Evolutionary conservation across 2,113 vertebrate species (phyloP).

Genomic region (Telmatochromis bifrenatus): DNA sequence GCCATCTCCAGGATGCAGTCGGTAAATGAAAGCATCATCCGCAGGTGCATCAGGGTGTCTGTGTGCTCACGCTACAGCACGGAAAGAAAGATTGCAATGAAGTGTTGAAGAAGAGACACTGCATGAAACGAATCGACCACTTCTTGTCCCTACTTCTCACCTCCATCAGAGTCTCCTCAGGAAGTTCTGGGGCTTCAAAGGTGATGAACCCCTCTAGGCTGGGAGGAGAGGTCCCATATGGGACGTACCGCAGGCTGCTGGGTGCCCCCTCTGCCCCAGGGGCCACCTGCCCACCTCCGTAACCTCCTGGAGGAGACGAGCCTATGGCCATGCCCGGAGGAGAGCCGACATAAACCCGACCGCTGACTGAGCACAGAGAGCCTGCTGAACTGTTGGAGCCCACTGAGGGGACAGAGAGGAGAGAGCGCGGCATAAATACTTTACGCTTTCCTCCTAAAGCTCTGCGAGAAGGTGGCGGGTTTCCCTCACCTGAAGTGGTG

Average conservation of each 20-base stretch:
- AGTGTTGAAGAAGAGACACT: background rate
- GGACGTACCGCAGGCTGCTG: conserved; percentile 83
- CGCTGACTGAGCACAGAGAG: conserved; percentile 87
- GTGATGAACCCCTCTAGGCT: conserved; percentile 94
- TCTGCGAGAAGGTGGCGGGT: accelerated
- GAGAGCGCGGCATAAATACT: background rate
- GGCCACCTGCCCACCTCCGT: background rate
- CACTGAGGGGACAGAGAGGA: conserved; percentile 64
- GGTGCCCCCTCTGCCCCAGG: conserved; percentile 79
- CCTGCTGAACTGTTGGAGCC: conserved; percentile 91
- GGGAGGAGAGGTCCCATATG: conserved; percentile 90
- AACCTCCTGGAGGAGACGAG: conserved; percentile 52
- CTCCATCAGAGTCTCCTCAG: conserved; percentile 98
- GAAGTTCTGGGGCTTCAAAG: conserved; percentile 93
- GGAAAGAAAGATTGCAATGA: background rate
- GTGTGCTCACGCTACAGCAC: conserved; percentile 86
- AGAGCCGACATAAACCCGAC: conserved; percentile 84
- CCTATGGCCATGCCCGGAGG: conserved; percentile 80
- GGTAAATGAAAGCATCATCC: conserved; percentile 89
- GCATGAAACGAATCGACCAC: accelerated
- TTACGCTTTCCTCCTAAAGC: background rate
- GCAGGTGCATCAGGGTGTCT: conserved; percentile 88
- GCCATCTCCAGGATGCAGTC: conserved; percentile 95
- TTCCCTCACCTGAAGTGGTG: conserved; percentile 84
- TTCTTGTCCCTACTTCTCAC: conserved; percentile 51